Conservation (phyloP, 2,888 invertebrate species). For the Macrosiphum euphorbiae region DNA sequence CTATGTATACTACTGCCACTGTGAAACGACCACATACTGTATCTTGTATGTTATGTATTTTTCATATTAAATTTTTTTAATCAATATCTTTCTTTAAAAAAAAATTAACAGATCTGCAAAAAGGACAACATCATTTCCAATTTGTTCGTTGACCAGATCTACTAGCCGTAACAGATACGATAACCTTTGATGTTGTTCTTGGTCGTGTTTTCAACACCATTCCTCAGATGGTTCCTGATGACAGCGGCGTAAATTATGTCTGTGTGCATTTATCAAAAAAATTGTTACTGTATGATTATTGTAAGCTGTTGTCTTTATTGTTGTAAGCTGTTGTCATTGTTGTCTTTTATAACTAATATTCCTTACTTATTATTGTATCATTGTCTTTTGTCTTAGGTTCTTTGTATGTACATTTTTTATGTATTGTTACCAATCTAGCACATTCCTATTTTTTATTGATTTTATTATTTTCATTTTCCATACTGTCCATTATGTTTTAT, state of each 20-base stretch:
- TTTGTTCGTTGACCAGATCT: conserved; percentile 54
- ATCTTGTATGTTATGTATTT: not conserved
- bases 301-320: conserved; percentile 9
- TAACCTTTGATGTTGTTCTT: conserved; percentile 64
- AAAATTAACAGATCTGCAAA: conserved; percentile 71
- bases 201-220: conserved; percentile 62
- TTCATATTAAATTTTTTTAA: not conserved
- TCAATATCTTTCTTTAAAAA: not conserved
- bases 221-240: conserved; percentile 63
- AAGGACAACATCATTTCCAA: conserved; percentile 72
- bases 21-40: not conserved
- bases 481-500: conserved; percentile 6
- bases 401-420: conserved; percentile 36
- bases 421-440: conserved; percentile 50
- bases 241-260: conserved; percentile 36
- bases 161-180: conserved; percentile 47
- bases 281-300: conserved; percentile 22
- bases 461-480: conserved; percentile 30
- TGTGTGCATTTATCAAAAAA: conserved; percentile 38
- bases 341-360: conserved; percentile 18
- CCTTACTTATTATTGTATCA: not conserved
- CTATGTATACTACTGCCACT: not conserved
- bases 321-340: conserved; percentile 45
- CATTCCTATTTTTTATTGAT: conserved; percentile 59
- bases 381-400: conserved; percentile 11